Conservation (phyloP, 2,113 vertebrate species). For the Octodon degus region DNA sequence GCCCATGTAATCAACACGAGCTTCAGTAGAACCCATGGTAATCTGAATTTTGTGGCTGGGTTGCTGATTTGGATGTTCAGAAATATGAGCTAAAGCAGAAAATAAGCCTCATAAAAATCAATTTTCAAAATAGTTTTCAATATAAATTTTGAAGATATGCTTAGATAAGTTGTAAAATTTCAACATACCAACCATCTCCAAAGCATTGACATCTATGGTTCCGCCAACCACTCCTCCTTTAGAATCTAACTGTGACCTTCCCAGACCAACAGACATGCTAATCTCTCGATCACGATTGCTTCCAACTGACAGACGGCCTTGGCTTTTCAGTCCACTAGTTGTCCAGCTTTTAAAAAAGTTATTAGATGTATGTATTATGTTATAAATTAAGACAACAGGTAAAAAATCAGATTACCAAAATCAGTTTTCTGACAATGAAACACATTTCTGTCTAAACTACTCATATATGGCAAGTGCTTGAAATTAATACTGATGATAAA, state of each 20-base stretch:
- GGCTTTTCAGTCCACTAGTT: slow-evolving; percentile 98
- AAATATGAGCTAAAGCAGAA: slow-evolving; percentile 94
- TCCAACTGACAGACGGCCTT: slow-evolving; percentile 97
- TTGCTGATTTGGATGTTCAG: slow-evolving; percentile 98
- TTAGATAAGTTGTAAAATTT: slow-evolving; percentile 42
- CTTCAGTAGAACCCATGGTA: slow-evolving; percentile 99
- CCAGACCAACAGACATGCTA: slow-evolving; percentile 98
- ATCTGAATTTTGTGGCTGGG: slow-evolving; percentile 99
- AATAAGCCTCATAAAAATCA: slow-evolving; percentile 19
- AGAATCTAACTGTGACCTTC: slow-evolving; percentile 97
- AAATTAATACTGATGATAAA: background rate
- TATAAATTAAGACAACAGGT: background rate
- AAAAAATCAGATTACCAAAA: background rate
- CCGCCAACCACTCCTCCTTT: slow-evolving; percentile 99
- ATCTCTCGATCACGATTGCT: slow-evolving; percentile 98
- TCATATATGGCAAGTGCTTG: background rate
- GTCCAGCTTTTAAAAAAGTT: slow-evolving; percentile 91
- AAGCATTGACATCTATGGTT: slow-evolving; percentile 97
- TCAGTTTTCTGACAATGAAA: background rate
- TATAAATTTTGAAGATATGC: background rate
- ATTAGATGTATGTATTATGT: background rate
- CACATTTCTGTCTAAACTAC: background rate
- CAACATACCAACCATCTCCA: slow-evolving; percentile 99
- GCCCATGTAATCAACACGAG: slow-evolving; percentile 99
- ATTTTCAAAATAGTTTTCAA: slow-evolving; percentile 5